These are phyloP conservation scores for Cantharis rustica DNA, from an alignment of 2,888 invertebrate species.

Conservation along the genomic window DNA sequence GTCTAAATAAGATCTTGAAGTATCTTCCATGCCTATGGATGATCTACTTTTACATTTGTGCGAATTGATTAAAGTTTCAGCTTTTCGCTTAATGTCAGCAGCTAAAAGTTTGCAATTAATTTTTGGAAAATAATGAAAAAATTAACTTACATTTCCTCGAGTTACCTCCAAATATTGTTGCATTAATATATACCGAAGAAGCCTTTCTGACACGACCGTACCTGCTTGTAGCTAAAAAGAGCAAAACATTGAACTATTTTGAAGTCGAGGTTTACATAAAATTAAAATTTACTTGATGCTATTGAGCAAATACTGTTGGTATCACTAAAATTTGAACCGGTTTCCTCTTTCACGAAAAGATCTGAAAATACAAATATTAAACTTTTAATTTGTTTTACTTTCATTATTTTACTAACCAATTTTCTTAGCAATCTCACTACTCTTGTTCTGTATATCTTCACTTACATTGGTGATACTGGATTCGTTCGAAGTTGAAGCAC, in stretches of 20 bases:
- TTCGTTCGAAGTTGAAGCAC: too few relatives aligned
- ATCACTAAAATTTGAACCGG: not conserved
- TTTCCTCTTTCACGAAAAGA: not conserved
- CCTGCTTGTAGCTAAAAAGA: not conserved
- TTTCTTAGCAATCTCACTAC: not conserved
- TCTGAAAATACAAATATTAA: not conserved
- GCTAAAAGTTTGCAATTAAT: not conserved
- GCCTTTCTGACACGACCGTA: not conserved
- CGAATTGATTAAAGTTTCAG: not conserved
- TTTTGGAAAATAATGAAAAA: not conserved
- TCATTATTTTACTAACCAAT: not conserved
- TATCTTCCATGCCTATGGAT: not conserved
- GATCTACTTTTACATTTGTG: not conserved
- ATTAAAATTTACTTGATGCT: not conserved
- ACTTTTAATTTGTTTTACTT: not conserved
- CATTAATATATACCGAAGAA: not conserved
- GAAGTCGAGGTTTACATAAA: not conserved
- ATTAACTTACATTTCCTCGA: not conserved
- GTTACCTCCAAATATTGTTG: not conserved
- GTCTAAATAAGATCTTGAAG: not conserved
- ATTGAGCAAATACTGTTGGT: not conserved
- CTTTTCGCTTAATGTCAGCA: not conserved
- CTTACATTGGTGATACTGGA: not conserved
- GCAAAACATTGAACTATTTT: not conserved
- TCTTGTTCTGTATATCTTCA: not conserved